Evolutionary conservation across 2,797 vertebrate genomes (phyloP), one percentile per base, ranked within the genome.

Genomic region (Emys orbicularis): DNA sequence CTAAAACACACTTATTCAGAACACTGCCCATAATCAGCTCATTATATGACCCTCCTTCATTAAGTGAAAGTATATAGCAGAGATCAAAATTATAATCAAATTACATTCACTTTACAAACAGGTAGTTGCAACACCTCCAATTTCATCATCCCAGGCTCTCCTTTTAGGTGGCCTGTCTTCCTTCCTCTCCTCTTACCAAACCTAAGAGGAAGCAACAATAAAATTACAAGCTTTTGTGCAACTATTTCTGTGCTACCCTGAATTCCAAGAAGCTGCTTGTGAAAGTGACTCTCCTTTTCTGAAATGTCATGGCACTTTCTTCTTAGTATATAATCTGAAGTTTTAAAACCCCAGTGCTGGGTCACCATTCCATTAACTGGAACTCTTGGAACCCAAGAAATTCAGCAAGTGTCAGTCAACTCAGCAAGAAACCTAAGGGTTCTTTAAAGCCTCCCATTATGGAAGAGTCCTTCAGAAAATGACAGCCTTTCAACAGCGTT

Each of bases 391-490:
- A 49, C 74, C 44, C 0, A 1, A 61, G 52, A 81, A 53, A 0
- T 0, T 31, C 57, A 37, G 72, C 6, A 54, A 77, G 13, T 31
- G 44, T 77, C 44, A 76, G 15, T 77, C 44, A 77, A 77, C 27
- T 77, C 27, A 18, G 74, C 25, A 49, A 49, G 44, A 47, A 49
- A 31, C 74, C 74, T 25, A 25, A 72, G n/a, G 21, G 19, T 41
- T 41, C 65, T 41, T 72, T 37, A 68, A 76, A 47, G 12, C 7
- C 15, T 76, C 44, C 12, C 13, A 15, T 76, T 49, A 13, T 76
- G 25, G 44, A 76, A 76, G 8, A 29, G 52, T 56, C 1, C 1
- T 86, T 34, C 0, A 0, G 6, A 1, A 0, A 53, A 12, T 1
- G 5, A 77, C 34, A 92, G 56, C 41, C 88, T 90, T 47, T 79